These are phyloP conservation scores for Pyrrhura leucotis DNA, from an alignment of 2,797 vertebrate species.

Conservation along the genomic window DNA sequence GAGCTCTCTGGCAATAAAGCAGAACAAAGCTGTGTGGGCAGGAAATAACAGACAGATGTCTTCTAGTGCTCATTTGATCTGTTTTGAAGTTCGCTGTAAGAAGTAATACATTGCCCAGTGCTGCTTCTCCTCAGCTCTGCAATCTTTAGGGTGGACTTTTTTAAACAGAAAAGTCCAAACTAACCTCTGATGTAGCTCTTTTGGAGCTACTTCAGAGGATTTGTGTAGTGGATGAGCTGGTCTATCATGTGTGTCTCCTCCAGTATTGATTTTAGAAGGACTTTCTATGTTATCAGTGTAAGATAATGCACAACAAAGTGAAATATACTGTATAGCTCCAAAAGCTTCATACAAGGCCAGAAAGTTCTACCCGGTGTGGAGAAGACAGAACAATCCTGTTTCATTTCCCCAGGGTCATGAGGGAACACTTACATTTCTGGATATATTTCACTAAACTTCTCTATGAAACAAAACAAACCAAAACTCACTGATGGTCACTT, in stretches of 20 bases:
- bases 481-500: not conserved
- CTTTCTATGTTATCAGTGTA: not conserved
- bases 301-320: not conserved
- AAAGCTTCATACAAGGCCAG: not conserved
- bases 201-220: constrained; percentile 51
- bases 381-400: not conserved
- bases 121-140: constrained; percentile 47
- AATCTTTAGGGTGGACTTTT: not conserved
- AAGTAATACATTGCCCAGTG: constrained; percentile 35
- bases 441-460: not conserved
- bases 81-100: constrained; percentile 66
- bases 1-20: constrained; percentile 78
- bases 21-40: constrained; percentile 80
- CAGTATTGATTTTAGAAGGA: not conserved
- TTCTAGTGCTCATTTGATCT: constrained; percentile 76
- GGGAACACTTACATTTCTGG: not conserved
- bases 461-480: not conserved
- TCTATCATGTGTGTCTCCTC: not conserved
- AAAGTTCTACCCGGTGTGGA: not conserved
- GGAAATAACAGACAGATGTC: constrained; percentile 84
- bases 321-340: not conserved
- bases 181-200: constrained; percentile 48
- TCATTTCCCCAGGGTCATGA: not conserved
- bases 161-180: constrained; percentile 9
- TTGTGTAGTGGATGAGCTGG: constrained; percentile 5